A percentile compares a stretch with the other conserved stretches of the same genome.
phyloP scores from a whole-genome alignment of 2,113 vertebrate species.

The Otus sunia region DNA sequence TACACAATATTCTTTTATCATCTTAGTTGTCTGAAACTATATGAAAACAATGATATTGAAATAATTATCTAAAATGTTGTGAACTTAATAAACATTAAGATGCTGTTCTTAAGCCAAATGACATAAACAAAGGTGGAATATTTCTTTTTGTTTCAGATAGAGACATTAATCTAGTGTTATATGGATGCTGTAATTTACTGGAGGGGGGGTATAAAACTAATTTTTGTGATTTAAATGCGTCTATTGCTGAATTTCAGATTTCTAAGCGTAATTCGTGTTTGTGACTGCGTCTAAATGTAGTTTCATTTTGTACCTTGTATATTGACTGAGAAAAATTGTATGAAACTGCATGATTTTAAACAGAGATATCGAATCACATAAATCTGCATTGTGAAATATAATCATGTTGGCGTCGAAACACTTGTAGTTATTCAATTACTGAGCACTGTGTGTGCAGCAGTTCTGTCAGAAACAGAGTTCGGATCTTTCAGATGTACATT shows the following conservation, averaged over 20 bases:
- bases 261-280: conserved; percentile 12
- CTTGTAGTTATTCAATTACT: conserved; percentile 36
- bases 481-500: neutral
- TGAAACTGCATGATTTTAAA: neutral
- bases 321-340: neutral
- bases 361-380: neutral
- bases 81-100: neutral
- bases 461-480: neutral
- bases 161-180: neutral
- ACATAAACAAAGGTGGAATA: neutral
- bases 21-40: neutral
- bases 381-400: conserved; percentile 20
- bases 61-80: neutral
- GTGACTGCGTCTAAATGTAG: neutral
- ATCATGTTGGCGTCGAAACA: conserved; percentile 1
- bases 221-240: conserved; percentile 39
- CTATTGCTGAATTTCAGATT: conserved; percentile 26
- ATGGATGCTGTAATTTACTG: conserved; percentile 8
- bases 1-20: neutral
- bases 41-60: neutral
- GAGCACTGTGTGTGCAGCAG: neutral
- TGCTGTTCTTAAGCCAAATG: neutral
- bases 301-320: conserved; percentile 29
- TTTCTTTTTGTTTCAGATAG: conserved; percentile 7
- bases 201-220: neutral